Percentiles rank a stretch among this genome's conserved stretches.
phyloP scores from a whole-genome alignment of 2,797 vertebrate genomes.

The Microcaecilia unicolor region DNA sequence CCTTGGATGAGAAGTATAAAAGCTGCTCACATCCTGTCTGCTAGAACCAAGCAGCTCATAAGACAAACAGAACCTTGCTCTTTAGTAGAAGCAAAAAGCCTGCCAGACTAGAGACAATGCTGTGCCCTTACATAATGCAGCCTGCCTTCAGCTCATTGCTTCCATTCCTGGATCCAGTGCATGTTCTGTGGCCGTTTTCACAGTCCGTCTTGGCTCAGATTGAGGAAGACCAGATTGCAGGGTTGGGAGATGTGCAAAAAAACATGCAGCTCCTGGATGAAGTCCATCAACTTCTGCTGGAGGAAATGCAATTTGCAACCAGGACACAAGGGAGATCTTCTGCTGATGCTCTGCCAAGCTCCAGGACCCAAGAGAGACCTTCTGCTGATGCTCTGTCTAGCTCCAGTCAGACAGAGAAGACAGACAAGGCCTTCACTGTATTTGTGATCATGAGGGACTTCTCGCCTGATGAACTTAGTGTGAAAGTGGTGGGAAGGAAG shows the following conservation, averaged over 20 bases:
- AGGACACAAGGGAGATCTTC: too few species aligned
- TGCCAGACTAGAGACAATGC: not conserved
- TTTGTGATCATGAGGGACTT: conserved; percentile 61
- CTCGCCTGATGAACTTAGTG: conserved; percentile 59
- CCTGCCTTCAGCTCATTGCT: not conserved
- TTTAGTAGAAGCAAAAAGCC: not conserved
- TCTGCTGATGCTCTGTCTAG: not conserved
- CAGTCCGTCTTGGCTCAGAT: conserved; percentile 3
- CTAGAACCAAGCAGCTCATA: too few species aligned
- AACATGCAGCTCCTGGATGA: conserved; percentile 29
- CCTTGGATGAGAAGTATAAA: not conserved
- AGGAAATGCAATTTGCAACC: not conserved
- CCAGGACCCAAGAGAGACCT: not conserved
- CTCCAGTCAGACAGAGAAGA: not conserved
- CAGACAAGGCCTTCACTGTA: conserved; percentile 43
- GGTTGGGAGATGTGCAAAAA: conserved; percentile 20
- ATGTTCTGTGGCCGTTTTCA: not conserved
- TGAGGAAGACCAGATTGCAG: conserved; percentile 15
- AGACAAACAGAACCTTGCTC: not conserved
- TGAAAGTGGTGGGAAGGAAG: conserved; percentile 71
- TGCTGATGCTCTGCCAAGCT: too few species aligned
- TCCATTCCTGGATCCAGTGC: not conserved
- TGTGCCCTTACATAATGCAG: not conserved
- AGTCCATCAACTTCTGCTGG: conserved; percentile 17
- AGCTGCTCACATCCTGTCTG: not conserved